Conservation (phyloP, 2,797 vertebrate species). For the Coregonus ussuriensis region DNA sequence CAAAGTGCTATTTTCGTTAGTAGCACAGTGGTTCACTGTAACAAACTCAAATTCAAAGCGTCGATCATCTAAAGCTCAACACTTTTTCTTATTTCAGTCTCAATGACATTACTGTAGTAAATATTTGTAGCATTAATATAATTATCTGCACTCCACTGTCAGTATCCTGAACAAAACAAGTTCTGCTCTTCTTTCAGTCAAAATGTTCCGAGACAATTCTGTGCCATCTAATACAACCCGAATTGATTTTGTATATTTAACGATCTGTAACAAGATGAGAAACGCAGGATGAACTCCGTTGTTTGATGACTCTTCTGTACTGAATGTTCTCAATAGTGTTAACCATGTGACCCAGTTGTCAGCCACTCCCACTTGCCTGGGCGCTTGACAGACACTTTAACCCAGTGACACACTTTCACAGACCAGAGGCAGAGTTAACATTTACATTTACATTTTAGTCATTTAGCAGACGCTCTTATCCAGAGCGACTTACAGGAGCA, state of each 20-base stretch:
- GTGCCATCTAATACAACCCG: not conserved
- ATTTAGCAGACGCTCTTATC: too few relatives aligned
- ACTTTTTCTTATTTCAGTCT: not conserved
- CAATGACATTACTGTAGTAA: not conserved
- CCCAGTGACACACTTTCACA: slow-evolving; percentile 83
- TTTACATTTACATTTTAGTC: too few relatives aligned
- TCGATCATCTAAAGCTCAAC: not conserved
- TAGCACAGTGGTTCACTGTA: not conserved
- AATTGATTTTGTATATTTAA: not conserved
- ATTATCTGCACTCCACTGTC: too few relatives aligned
- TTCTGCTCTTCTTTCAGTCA: not conserved
- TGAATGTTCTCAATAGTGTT: slow-evolving; percentile 71
- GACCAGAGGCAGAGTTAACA: slow-evolving; percentile 59
- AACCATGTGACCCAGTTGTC: slow-evolving; percentile 68
- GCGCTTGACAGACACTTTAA: slow-evolving; percentile 75
- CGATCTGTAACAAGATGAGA: not conserved
- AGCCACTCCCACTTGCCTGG: slow-evolving; percentile 59
- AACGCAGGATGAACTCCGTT: slow-evolving; percentile 37
- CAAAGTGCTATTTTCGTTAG: not conserved
- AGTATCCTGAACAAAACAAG: not conserved
- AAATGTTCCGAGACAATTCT: not conserved
- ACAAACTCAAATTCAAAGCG: slow-evolving; percentile 1
- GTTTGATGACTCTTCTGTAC: slow-evolving; percentile 56
- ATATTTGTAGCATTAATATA: not conserved
- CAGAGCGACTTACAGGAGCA: too few relatives aligned